Percentiles rank a stretch among this genome's conserved stretches.
Evolutionary conservation across 2,888 invertebrate species (phyloP).

Genomic region (Pyrochroa serraticornis): DNA sequence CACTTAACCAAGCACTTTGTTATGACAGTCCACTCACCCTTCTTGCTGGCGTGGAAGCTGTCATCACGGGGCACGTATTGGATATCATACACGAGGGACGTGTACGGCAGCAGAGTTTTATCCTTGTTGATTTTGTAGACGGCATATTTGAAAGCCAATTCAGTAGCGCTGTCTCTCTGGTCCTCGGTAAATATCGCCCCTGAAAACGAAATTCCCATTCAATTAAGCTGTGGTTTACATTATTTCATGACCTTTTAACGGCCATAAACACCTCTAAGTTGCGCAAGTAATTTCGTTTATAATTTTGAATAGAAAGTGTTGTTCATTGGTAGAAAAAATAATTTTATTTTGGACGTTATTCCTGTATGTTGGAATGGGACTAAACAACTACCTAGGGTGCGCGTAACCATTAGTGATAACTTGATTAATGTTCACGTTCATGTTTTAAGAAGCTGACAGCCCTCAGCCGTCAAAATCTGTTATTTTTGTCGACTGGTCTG

Average conservation of each 20-base stretch:
- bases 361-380: too few species aligned
- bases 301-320: not conserved
- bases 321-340: too few species aligned
- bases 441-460: too few species aligned
- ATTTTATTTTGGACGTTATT: too few species aligned
- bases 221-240: not conserved
- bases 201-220: conserved; percentile 54
- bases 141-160: conserved; percentile 81
- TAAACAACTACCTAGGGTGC: too few species aligned
- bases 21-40: conserved; percentile 60
- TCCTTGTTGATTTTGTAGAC: conserved; percentile 79
- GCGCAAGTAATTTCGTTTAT: not conserved
- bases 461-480: too few species aligned
- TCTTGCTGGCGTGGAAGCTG: conserved; percentile 80
- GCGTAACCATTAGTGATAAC: too few species aligned
- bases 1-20: conserved; percentile 15
- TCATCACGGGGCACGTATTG: conserved; percentile 76
- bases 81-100: conserved; percentile 75
- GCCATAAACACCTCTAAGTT: too few species aligned
- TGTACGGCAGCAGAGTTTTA: conserved; percentile 71
- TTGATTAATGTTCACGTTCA: too few species aligned
- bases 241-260: too few species aligned
- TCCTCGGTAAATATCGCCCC: conserved; percentile 80
- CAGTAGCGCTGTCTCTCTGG: conserved; percentile 71
- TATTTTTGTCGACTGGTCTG: too few species aligned